phyloP scores from a whole-genome alignment of 1,140 invertebrate species.

The Panulirus ornatus region DNA sequence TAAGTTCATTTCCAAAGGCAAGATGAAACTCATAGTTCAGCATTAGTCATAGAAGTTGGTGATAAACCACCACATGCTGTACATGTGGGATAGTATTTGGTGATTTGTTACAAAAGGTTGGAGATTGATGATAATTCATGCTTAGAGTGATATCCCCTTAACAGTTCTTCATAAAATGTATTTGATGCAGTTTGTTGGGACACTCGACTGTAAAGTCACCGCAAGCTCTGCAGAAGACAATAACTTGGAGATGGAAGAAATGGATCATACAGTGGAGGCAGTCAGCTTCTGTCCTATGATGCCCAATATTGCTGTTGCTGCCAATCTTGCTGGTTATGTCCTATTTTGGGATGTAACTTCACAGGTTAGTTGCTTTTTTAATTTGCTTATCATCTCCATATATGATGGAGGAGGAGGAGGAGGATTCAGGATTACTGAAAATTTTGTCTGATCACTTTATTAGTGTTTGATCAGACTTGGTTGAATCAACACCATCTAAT shows the following conservation, averaged over 20 bases:
- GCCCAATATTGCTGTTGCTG: conserved; percentile 58
- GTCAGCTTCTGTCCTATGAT: conserved; percentile 48
- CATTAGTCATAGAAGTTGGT: no score
- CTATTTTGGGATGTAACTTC: conserved; percentile 54
- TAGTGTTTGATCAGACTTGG: no score
- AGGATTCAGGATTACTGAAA: no score
- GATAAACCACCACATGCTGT: no score
- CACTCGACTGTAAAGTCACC: conserved; percentile 27
- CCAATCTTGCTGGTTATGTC: conserved; percentile 41
- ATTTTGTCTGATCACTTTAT: background rate
- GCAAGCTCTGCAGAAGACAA: background rate
- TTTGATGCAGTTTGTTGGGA: conserved; percentile 50
- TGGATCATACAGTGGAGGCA: conserved; percentile 52
- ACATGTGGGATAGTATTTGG: no score
- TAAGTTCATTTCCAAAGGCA: no score
- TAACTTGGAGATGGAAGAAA: background rate
- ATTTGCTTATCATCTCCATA: background rate
- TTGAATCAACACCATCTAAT: no score
- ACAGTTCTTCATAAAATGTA: no score
- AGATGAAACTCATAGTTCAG: no score
- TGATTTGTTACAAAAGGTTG: no score
- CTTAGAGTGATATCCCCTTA: no score
- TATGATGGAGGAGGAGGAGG: background rate
- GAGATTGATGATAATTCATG: no score
- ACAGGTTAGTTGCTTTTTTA: conserved; percentile 20